A percentile compares a stretch with the other conserved stretches of the same genome.
phyloP scores from a whole-genome alignment of 2,797 vertebrate genomes.

The Alectoris magna region DNA sequence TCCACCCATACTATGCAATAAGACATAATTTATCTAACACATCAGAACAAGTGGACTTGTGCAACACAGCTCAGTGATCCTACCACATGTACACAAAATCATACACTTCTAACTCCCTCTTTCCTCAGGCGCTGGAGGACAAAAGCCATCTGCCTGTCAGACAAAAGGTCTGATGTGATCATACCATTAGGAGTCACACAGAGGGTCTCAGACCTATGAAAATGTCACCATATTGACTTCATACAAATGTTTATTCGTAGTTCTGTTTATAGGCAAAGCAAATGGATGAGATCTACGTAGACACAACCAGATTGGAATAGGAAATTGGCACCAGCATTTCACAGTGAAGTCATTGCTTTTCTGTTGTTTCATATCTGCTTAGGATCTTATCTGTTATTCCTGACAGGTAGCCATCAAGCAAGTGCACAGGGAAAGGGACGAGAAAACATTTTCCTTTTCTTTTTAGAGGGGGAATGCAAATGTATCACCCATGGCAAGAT shows the following conservation, averaged over 20 bases:
- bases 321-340: slow-evolving; percentile 14
- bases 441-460: slow-evolving; percentile 51
- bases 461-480: slow-evolving; percentile 28
- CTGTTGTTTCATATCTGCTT: neutral
- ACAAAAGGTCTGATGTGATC: slow-evolving; percentile 66
- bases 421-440: slow-evolving; percentile 3
- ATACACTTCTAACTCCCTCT: neutral
- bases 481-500: slow-evolving; percentile 28
- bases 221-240: slow-evolving; percentile 63
- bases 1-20: rapidly evolving
- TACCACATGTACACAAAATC: neutral
- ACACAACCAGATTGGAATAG: neutral
- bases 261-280: neutral
- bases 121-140: slow-evolving; percentile 18
- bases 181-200: neutral
- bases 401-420: slow-evolving; percentile 26
- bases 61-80: neutral
- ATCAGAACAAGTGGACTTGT: neutral
- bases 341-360: neutral
- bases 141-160: slow-evolving; percentile 33
- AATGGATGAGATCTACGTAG: neutral
- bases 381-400: slow-evolving; percentile 26
- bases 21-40: neutral
- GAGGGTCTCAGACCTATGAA: slow-evolving; percentile 63
- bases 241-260: neutral